A percentile compares a stretch with the other conserved stretches of the same genome.
Evolutionary conservation across 2,888 invertebrate genomes (phyloP).

Genomic region (Tachystola acroxantha): DNA sequence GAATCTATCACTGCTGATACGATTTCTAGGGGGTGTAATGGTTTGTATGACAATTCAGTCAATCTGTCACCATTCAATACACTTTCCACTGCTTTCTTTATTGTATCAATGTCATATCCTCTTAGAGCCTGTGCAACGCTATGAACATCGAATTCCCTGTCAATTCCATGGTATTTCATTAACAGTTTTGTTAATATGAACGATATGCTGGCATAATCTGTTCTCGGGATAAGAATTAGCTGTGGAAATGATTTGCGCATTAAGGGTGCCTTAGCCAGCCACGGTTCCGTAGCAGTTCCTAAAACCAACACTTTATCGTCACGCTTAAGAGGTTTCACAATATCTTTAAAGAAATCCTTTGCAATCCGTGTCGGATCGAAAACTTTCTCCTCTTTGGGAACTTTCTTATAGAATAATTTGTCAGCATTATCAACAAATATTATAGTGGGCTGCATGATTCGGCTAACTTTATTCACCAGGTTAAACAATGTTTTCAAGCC

Average conservation of each 20-base stretch:
- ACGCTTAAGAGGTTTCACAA: constrained; percentile 82
- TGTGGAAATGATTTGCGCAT: constrained; percentile 79
- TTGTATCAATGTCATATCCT: constrained; percentile 72
- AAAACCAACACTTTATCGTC: constrained; percentile 84
- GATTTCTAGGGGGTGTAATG: constrained; percentile 72
- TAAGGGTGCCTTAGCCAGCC: constrained; percentile 67
- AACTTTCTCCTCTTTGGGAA: constrained; percentile 79
- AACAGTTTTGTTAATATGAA: constrained; percentile 72
- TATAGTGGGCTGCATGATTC: constrained; percentile 84
- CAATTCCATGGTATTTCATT: constrained; percentile 78
- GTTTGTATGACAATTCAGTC: constrained; percentile 69
- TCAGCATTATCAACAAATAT: constrained; percentile 84
- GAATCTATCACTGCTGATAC: constrained; percentile 55
- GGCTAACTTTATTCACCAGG: constrained; percentile 81
- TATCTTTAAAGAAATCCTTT: constrained; percentile 81
- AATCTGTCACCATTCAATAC: constrained; percentile 69
- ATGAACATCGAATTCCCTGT: constrained; percentile 78
- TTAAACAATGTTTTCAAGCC: constrained; percentile 82
- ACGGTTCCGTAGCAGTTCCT: constrained; percentile 83
- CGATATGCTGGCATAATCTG: constrained; percentile 80
- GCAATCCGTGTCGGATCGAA: constrained; percentile 84
- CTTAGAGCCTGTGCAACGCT: constrained; percentile 72
- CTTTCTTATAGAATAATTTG: constrained; percentile 82
- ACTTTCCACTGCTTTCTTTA: constrained; percentile 56
- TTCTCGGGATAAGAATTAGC: constrained; percentile 70